Base-by-base conservation (phyloP, 2,888 invertebrate species). In the Drosophila pseudotalamancana region DNA sequence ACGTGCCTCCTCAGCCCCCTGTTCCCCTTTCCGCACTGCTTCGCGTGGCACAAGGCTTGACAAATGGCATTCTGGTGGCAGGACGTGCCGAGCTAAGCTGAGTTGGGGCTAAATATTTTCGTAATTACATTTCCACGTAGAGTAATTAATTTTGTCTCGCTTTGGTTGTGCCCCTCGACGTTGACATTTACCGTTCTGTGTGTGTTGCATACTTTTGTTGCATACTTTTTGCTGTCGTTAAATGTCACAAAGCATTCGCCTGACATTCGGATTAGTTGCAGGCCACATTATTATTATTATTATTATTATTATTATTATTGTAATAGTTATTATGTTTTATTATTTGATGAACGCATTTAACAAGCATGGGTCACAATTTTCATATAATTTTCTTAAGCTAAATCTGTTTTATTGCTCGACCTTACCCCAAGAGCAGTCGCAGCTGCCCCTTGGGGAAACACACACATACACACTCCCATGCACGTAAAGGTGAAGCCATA, bases 131-230 rank as follows among this genome's bases (percentile, higher is more conserved):
- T 90, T 89, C 87, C 89, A 87, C 88, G 84, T 85, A 87, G 89
- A 88, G 89, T 89, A 89, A 90, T 89, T 90, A 89, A 90, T 89
- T 89, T 90, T 89, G 88, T 90, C 89, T 88, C 78, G 78, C 87
- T 84, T 75, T 80, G 81, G 75, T 68, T 72, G 43, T 72, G 55
- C 19, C 31, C 1, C 45, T 6, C 31, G 62, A 66, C 55, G 89
- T 87, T 89, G 90, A 89, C 90, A 88, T 89, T 88, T 81, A 67
- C 69, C 79, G 78, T 87, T 81, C 72, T 76, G 45, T 53, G 87
- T 76, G 45, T 53, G 87, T 65, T 87, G 87, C 87, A 87, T 83
- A 74, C 78, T 84, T 74, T 70, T 53, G 71, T n/a, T 62, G 77
- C 65, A 78, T n/a, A n/a, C 67, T 64, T 77, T 73, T 74, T 77